A percentile compares a stretch with the other conserved stretches of the same genome.
phyloP scores from a whole-genome alignment of 1,140 invertebrate genomes.

The Artemia franciscana region DNA sequence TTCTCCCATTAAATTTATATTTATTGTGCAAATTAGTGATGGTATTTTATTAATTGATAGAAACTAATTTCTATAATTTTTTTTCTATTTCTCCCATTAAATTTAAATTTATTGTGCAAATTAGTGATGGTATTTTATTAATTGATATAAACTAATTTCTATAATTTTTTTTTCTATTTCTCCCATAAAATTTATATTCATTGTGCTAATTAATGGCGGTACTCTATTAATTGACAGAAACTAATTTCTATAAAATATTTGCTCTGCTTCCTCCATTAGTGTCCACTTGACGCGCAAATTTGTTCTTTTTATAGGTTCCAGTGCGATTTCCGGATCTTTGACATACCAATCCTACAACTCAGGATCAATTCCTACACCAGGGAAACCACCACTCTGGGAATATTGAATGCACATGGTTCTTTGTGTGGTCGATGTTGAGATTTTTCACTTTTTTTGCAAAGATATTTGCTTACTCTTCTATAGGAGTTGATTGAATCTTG shows the following conservation, averaged over 20 bases:
- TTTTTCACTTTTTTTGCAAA: no score
- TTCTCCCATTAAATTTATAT: no score
- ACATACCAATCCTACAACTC: background rate
- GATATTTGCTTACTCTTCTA: no score
- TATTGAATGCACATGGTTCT: background rate
- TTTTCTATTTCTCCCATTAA: background rate
- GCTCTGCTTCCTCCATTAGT: no score
- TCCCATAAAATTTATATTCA: background rate
- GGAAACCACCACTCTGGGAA: background rate
- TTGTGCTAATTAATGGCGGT: background rate
- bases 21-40: no score
- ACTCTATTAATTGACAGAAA: background rate
- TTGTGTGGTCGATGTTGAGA: no score
- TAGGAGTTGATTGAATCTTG: no score
- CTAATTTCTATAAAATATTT: background rate
- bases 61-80: background rate
- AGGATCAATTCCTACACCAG: background rate
- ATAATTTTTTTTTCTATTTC: background rate
- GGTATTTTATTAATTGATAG: background rate
- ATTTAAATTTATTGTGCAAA: background rate
- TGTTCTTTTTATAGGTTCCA: background rate
- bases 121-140: background rate
- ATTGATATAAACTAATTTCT: background rate
- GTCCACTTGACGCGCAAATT: no score
- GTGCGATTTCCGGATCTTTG: background rate